Conservation (phyloP, 2,888 invertebrate species). For the Cyaniris semiargus region DNA sequence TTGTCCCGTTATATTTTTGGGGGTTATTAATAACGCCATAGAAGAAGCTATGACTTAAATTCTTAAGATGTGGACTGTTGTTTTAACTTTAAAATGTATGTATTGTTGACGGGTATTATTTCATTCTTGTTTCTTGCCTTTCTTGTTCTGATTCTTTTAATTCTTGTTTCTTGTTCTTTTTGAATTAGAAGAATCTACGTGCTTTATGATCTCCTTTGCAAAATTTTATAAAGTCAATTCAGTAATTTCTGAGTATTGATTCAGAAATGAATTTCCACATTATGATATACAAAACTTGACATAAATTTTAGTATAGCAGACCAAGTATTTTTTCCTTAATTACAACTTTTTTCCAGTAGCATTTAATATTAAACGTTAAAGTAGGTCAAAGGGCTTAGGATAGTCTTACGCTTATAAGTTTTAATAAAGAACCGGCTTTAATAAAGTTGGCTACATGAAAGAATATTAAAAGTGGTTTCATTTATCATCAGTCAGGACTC, state of each 20-base stretch:
- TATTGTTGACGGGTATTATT: not conserved
- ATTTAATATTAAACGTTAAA: not conserved
- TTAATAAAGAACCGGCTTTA: slow-evolving; percentile 12
- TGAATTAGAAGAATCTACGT: too few relatives aligned
- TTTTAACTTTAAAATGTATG: not conserved
- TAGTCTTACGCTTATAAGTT: slow-evolving; percentile 14
- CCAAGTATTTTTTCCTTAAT: not conserved
- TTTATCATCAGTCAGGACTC: not conserved
- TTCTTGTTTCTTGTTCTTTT: too few relatives aligned
- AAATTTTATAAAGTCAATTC: too few relatives aligned
- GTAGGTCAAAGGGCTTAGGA: slow-evolving; percentile 17
- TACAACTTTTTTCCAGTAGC: not conserved
- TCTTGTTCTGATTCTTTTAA: too few relatives aligned
- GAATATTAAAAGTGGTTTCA: not conserved
- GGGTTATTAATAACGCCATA: not conserved
- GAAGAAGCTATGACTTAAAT: not conserved
- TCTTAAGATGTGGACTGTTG: not conserved
- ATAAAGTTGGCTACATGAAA: not conserved
- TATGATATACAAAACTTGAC: too few relatives aligned
- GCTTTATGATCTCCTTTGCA: too few relatives aligned
- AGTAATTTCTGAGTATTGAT: too few relatives aligned
- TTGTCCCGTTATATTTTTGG: slow-evolving; percentile 1
- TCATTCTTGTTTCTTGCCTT: not conserved
- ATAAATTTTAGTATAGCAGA: not conserved
- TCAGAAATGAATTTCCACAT: too few relatives aligned